Evolutionary conservation across 35 echinoderm and acorn worm species (phyloP), one percentile per base, ranked within the genome.

Genomic region (Lytechinus pictus): DNA sequence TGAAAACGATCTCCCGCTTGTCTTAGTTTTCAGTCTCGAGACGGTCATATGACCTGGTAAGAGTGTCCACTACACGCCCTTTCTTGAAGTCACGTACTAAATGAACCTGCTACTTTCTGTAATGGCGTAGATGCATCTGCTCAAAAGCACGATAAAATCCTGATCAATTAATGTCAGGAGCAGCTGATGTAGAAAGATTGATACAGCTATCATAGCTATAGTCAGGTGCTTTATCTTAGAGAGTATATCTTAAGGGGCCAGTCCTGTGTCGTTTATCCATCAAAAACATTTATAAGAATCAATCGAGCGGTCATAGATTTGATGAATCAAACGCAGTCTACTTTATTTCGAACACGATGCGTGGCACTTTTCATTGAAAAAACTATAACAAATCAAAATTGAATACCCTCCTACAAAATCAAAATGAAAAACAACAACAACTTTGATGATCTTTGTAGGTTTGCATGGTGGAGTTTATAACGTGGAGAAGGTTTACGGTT

Each of bases 1-100:
- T 79, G 66, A 79, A 79, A 79, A 79, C 66, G 66, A 79, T 79
- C 66, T 79, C 19, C 14, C 19, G 19, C 19, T 71, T 71, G 61
- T 71, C 61, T 79, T 79, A 79, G 66, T 79, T 79, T 79, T 79
- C 66, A 79, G 66, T n/a, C 66, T 16, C n/a, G 66, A 79, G 66
- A 79, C 10, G 8, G 19, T 24, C 66, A 79, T 24, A 24, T 7
- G 66, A 79, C 66, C 8, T 79, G 12, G 66, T 79, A 79, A 79
- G 19, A 79, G 66, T 79, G 66, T 79, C 21, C 66, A 79, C 66
- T 24, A 24, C 4, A 5, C 66, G 21, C 14, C 19, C 21, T 24
- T 79, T 79, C 19, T 79, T 14, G 21, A 79, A 14, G 66, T 79
- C 66, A 79, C 66, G 66, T 24, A 79, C 56, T 11, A 11, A 24